Evolutionary conservation across 2,113 vertebrate genomes (phyloP).

Genomic region (Takifugu flavidus): DNA sequence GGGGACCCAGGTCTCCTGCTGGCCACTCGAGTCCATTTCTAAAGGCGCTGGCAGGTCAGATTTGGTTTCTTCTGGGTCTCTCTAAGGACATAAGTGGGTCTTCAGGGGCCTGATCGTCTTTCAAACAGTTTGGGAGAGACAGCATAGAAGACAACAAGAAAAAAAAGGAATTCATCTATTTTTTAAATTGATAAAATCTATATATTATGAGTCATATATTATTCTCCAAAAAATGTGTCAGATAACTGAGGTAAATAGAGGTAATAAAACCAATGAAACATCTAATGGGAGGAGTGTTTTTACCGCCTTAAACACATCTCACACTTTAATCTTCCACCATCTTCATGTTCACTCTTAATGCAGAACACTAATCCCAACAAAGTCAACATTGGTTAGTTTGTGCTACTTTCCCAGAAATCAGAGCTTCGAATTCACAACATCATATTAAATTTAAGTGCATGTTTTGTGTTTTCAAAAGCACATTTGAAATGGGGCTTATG

Average conservation of each 20-base stretch:
- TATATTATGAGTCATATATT: too few species aligned
- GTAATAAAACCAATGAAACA: too few species aligned
- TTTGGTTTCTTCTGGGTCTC: slow-evolving; percentile 42
- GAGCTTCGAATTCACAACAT: neutral
- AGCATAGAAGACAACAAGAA: slow-evolving; percentile 17
- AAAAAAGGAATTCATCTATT: neutral
- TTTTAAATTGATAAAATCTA: too few species aligned
- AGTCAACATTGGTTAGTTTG: neutral
- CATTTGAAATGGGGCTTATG: neutral
- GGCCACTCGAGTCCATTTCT: slow-evolving; percentile 14
- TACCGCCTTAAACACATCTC: neutral
- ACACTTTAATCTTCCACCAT: too few species aligned
- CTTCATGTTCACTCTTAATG: too few species aligned
- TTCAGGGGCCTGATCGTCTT: slow-evolving; percentile 49
- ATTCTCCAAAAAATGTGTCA: too few species aligned
- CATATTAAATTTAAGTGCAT: neutral
- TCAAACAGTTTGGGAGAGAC: slow-evolving; percentile 22
- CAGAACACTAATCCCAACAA: too few species aligned
- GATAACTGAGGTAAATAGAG: too few species aligned
- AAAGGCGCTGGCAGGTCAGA: slow-evolving; percentile 41
- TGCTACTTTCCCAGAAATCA: neutral
- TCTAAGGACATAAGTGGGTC: slow-evolving; percentile 23
- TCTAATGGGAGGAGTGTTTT: neutral
- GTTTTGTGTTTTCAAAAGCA: neutral
- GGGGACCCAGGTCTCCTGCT: slow-evolving; percentile 44